Conservation (phyloP, 1,140 invertebrate genomes). For the Myzus persicae region DNA sequence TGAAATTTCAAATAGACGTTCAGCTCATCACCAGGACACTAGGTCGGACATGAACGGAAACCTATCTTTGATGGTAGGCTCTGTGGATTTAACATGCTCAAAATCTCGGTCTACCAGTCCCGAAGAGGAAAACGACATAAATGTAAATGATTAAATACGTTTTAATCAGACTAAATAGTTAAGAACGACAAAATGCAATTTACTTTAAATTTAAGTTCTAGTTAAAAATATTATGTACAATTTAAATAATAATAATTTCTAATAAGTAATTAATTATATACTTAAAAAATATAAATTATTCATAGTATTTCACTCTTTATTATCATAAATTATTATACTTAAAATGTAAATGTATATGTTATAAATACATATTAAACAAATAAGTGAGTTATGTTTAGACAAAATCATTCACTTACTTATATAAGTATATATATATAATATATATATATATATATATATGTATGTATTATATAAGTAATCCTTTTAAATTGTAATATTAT, state of each 20-base stretch:
- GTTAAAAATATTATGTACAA: not conserved
- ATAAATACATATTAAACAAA: not conserved
- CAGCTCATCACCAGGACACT: not conserved
- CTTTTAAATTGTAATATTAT: not conserved
- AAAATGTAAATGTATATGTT: not conserved
- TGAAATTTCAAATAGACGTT: constrained; percentile 9
- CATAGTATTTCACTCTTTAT: not conserved
- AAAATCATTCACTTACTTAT: not conserved
- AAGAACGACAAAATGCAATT: not conserved
- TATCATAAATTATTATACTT: not conserved
- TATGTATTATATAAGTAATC: too few species aligned
- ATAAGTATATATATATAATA: too few species aligned
- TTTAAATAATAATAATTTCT: not conserved
- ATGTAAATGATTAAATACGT: constrained; percentile 30
- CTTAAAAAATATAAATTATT: not conserved
- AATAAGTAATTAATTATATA: not conserved
- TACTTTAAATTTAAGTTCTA: not conserved
- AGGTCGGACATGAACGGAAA: constrained; percentile 47
- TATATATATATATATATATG: too few species aligned
- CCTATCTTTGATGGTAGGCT: constrained; percentile 33
- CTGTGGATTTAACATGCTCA: constrained; percentile 42
- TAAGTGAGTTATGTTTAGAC: not conserved
- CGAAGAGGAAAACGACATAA: constrained; percentile 48
- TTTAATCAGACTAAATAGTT: not conserved
- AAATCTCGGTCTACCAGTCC: constrained; percentile 36